These are phyloP conservation scores for Syritta pipiens DNA, from an alignment of 2,888 invertebrate species.

Conservation along the genomic window DNA sequence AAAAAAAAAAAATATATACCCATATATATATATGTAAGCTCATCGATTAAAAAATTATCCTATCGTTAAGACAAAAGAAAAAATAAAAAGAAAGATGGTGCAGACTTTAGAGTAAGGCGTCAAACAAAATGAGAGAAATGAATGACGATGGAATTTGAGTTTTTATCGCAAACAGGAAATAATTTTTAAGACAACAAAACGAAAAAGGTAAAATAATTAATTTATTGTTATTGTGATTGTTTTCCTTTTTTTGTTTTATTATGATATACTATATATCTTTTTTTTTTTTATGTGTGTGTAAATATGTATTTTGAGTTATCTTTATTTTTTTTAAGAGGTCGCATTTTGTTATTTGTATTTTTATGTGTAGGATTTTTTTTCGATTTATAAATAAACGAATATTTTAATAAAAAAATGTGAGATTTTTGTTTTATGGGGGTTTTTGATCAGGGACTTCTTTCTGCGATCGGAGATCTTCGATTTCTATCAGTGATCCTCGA, in stretches of 20 bases:
- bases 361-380: no score
- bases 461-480: no score
- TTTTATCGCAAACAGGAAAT: constrained; percentile 17
- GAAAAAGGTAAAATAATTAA: constrained; percentile 40
- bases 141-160: neutral
- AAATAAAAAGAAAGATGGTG: constrained; percentile 38
- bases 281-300: constrained; percentile 18
- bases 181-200: constrained; percentile 20
- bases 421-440: no score
- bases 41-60: no score
- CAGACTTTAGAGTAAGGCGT: constrained; percentile 54
- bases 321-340: neutral
- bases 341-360: constrained; percentile 2
- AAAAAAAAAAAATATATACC: no score
- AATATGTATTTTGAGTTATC: constrained; percentile 20
- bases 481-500: no score
- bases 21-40: no score
- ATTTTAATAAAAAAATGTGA: no score
- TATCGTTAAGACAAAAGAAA: constrained; percentile 23
- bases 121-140: no score
- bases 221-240: constrained; percentile 60
- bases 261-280: neutral
- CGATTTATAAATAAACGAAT: no score
- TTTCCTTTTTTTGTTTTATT: constrained; percentile 36
- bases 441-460: no score